Evolutionary conservation across 2,888 invertebrate genomes (phyloP).

Genomic region (Nemurella pictetii): DNA sequence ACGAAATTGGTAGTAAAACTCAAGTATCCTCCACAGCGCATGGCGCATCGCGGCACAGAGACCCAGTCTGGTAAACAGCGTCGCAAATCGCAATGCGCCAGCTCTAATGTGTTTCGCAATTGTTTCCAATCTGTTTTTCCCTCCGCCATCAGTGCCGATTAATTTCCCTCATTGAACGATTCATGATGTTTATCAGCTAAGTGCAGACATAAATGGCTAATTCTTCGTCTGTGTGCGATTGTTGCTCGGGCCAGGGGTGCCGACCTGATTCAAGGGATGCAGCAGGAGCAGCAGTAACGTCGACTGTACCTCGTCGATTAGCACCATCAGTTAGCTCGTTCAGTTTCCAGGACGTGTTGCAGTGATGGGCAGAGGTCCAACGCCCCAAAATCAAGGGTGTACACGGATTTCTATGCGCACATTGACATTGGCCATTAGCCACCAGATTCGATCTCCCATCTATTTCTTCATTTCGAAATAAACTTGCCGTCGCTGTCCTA

Average conservation of each 20-base stretch:
- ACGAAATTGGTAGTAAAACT: background rate
- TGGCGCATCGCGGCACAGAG: background rate
- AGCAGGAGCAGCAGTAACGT: too few species aligned
- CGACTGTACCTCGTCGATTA: constrained; percentile 10
- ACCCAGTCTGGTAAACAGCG: background rate
- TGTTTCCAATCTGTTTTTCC: constrained; percentile 1
- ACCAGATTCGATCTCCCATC: background rate
- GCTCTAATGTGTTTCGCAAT: background rate
- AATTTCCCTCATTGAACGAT: background rate
- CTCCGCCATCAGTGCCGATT: background rate
- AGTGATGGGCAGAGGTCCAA: background rate
- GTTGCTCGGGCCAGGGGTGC: background rate
- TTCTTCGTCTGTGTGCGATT: background rate
- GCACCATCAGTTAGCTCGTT: background rate
- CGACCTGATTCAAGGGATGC: background rate
- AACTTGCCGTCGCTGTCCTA: background rate
- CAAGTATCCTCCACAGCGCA: background rate
- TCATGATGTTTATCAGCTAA: background rate
- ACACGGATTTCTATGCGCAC: background rate
- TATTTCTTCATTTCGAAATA: background rate
- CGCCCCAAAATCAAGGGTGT: background rate
- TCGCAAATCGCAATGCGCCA: background rate
- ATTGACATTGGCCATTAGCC: background rate
- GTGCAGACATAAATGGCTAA: background rate
- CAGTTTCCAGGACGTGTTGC: background rate